A percentile compares a stretch with the other conserved stretches of the same genome.
Evolutionary conservation across 1,140 invertebrate species (phyloP).

Genomic region (Campoletis sonorensis): DNA sequence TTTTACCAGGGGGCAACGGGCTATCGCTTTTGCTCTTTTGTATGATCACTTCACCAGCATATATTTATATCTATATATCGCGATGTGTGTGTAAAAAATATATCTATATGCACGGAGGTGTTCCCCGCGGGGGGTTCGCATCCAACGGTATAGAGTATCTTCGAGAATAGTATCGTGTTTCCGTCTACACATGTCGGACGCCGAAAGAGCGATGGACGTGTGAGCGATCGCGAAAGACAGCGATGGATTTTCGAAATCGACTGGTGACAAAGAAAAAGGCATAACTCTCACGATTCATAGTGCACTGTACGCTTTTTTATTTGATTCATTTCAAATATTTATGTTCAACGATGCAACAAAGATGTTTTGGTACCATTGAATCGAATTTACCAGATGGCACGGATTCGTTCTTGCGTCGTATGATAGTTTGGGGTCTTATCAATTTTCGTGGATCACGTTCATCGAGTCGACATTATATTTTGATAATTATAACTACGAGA

Average conservation of each 20-base stretch:
- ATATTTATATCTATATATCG: background rate
- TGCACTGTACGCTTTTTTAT: background rate
- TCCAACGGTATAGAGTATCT: conserved; percentile 65
- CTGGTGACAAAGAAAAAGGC: conserved; percentile 44
- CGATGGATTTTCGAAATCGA: background rate
- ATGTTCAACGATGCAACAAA: background rate
- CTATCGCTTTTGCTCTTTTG: conserved; percentile 60
- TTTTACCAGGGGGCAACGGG: conserved; percentile 27
- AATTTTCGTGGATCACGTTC: conserved; percentile 3
- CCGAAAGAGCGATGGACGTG: conserved; percentile 57
- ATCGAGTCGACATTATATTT: conserved; percentile 13
- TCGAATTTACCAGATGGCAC: conserved; percentile 64
- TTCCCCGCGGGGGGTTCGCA: conserved; percentile 44
- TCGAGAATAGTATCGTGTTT: conserved; percentile 69
- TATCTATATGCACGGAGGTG: background rate
- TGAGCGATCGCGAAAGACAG: conserved; percentile 37
- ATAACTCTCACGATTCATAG: conserved; percentile 45
- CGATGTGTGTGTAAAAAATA: background rate
- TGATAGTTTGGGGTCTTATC: conserved; percentile 14
- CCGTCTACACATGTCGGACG: conserved; percentile 66
- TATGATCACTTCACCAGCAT: conserved; percentile 22
- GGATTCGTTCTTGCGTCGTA: conserved; percentile 54
- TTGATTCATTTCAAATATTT: too few relatives aligned
- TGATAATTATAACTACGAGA: too few relatives aligned
- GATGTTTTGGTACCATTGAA: conserved; percentile 3